A percentile compares a stretch with the other conserved stretches of the same genome.
phyloP scores from a whole-genome alignment of 1,140 invertebrate species.

The Drosophila asahinai region DNA sequence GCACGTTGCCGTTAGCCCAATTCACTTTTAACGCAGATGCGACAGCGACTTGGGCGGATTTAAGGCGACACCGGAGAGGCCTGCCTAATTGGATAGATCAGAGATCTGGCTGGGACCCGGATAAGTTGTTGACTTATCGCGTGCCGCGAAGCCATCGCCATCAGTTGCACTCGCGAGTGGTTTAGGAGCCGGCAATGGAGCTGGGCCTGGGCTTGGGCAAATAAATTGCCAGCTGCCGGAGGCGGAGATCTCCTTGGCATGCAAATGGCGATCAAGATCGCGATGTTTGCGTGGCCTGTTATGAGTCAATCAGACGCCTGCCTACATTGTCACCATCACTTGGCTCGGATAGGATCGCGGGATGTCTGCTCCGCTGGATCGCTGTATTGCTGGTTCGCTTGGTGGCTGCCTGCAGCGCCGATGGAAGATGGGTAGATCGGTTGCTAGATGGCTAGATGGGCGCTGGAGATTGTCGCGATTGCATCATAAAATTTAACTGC shows the following conservation, averaged over 20 bases:
- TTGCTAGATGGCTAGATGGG: conserved; percentile 52
- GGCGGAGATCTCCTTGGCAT: conserved; percentile 49
- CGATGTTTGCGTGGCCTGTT: conserved; percentile 76
- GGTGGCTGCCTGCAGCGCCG: conserved; percentile 57
- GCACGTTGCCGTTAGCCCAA: conserved; percentile 71
- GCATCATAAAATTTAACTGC: conserved; percentile 81
- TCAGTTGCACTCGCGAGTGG: conserved; percentile 62
- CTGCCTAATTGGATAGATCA: conserved; percentile 58
- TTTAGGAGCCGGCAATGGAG: conserved; percentile 22
- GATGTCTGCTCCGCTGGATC: conserved; percentile 10
- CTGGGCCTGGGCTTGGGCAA: conserved; percentile 56
- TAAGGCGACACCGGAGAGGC: conserved; percentile 41
- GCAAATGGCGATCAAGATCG: conserved; percentile 73
- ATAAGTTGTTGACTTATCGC: conserved; percentile 66
- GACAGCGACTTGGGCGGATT: conserved; percentile 25
- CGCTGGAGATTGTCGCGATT: conserved; percentile 73
- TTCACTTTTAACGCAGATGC: conserved; percentile 44
- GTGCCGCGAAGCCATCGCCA: conserved; percentile 65
- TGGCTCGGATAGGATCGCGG: conserved; percentile 34
- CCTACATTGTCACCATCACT: conserved; percentile 79
- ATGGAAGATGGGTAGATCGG: conserved; percentile 47
- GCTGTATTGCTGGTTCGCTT: not conserved
- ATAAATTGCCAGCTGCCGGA: conserved; percentile 66
- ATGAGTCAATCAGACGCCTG: conserved; percentile 80
- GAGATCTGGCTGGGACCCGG: conserved; percentile 23